phyloP scores from a whole-genome alignment of 1,140 invertebrate species.

The Anoplolepis gracilipes region DNA sequence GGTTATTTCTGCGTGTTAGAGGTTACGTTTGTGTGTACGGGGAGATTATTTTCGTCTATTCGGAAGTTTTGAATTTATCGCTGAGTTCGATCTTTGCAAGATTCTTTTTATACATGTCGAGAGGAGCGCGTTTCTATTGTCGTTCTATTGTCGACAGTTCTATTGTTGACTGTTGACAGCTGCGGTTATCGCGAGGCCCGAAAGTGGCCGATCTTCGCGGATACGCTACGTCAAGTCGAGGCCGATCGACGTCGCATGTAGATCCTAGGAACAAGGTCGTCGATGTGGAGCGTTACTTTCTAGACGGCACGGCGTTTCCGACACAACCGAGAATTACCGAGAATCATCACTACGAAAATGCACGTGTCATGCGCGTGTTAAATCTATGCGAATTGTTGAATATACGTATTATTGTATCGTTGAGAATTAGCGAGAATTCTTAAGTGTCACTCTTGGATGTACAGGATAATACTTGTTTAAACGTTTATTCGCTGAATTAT shows the following conservation, averaged over 20 bases:
- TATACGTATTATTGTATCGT: neutral
- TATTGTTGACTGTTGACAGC: neutral
- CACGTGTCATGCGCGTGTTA: neutral
- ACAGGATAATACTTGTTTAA: neutral
- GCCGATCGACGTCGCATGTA: conserved; percentile 65
- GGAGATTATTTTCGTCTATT: no score
- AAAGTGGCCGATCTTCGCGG: conserved; percentile 51
- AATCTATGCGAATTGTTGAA: neutral
- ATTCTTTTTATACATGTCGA: neutral
- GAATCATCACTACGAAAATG: conserved; percentile 4
- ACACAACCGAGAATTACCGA: conserved; percentile 40
- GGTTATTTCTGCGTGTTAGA: neutral
- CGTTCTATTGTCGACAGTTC: neutral
- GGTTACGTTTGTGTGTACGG: no score
- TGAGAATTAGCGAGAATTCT: neutral
- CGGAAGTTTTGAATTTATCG: neutral
- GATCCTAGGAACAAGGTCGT: conserved; percentile 74
- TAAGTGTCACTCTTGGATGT: neutral
- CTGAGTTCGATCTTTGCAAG: neutral
- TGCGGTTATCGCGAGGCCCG: conserved; percentile 16
- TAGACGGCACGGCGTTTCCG: conserved; percentile 61
- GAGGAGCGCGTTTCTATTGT: neutral
- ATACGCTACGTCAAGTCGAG: conserved; percentile 23
- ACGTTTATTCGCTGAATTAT: neutral
- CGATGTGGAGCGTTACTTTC: conserved; percentile 75